Evolutionary conservation across 2,888 invertebrate genomes (phyloP), one percentile per base, ranked within the genome.

Genomic region (Temnothorax rugatulus): DNA sequence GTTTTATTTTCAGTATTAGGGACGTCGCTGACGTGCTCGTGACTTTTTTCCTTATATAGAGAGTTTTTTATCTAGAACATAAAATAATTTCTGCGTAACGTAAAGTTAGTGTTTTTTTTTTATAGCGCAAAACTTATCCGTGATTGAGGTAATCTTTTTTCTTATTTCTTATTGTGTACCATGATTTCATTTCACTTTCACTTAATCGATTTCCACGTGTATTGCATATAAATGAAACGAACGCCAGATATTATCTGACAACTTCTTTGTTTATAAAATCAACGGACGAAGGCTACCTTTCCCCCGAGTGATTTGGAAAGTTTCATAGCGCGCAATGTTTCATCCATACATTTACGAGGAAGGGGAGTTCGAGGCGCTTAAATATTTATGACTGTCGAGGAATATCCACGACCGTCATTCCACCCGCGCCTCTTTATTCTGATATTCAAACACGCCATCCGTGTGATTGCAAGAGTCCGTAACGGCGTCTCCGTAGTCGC

Each of bases 371-470:
- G 61, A 75, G 82, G 52, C 64, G 73, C 77, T 88, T 88, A 88
- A 88, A 88, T 88, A 88, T 88, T 88, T 88, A 88, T 88, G 88
- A 88, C 75, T 71, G 71, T 68, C 79, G 66, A 69, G 81, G 61
- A 85, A 83, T 77, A 82, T 83, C 61, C 76, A 75, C 50, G 52
- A 7, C 50, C 66, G 54, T 77, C 83, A 79, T 69, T 77, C 63
- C 52, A 41, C 54, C 54, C 34, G 71, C 54, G 29, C 25, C 54
- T 52, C 63, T 83, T 83, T 77, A 63, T 73, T 83, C 68, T 59
- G 59, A 76, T 68, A 83, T 68, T 69, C 83, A 71, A 77, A 71
- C 77, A 54, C 34, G 54, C 63, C 44, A 47, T 69, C 41, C 69
- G 52, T 61, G 38, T 71, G 71, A 83, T 63, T 69, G 59, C 79